Evolutionary conservation across 2,797 vertebrate genomes (phyloP), one percentile per base, ranked within the genome.

Genomic region (Myotis planiceps): DNA sequence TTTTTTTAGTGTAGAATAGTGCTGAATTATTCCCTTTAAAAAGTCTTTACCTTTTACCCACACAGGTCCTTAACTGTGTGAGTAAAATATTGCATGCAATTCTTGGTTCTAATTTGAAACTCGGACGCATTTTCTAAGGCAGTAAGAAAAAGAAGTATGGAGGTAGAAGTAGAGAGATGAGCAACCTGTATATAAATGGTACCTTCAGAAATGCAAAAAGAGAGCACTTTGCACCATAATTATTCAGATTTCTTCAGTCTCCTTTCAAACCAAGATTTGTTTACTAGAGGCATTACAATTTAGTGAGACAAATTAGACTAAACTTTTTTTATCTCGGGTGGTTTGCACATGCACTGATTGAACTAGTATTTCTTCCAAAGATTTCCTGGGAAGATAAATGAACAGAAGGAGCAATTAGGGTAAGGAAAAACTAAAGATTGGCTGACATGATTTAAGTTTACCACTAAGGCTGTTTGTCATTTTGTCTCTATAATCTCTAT

Each of bases 401-500:
- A 98, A 98, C 98, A 98, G 97, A 96, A 98, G 97, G 98, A 98
- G 99, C 99, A 99, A 99, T 99, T 99, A 99, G 98, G 98, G 98
- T 99, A 98, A 98, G 98, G 98, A 99, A 99, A 99, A 99, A 99
- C 99, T 99, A 99, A 99, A 99, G 99, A 99, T 99, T 98, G 99
- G 98, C 98, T 99, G 99, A 99, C 99, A 98, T 99, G 99, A 99
- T 99, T 99, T 99, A 99, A 98, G 98, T 98, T 99, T 99, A 98
- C 98, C 97, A 95, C 98, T 98, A 98, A 98, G 97, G 99, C 98
- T 98, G 97, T 99, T 99, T 99, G 99, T 99, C 99, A 99, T 99
- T 99, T 99, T 99, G 99, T 99, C 99, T 99, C 98, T 99, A 98
- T 99, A 99, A 99, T 99, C 99, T 99, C 99, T 99, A 99, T 99